These are phyloP conservation scores for Bubo scandiacus DNA, from an alignment of 2,113 vertebrate genomes.

Conservation along the genomic window DNA sequence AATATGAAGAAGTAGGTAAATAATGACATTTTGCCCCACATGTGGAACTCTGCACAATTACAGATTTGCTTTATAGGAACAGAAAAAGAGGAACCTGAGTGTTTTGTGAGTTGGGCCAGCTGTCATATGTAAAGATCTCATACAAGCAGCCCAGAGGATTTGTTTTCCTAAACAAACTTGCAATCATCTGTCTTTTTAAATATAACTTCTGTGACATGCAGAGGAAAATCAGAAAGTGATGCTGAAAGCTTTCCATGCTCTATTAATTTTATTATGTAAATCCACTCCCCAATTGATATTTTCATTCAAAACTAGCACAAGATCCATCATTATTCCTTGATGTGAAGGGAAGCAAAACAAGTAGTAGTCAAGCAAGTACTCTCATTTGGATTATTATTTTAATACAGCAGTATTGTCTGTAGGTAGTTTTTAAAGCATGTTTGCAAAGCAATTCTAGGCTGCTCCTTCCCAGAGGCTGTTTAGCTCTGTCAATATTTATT, in stretches of 20 bases:
- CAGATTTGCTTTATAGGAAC: neutral
- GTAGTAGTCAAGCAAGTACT: conserved; percentile 18
- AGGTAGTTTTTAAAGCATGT: conserved; percentile 56
- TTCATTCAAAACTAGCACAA: conserved; percentile 51
- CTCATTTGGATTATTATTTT: conserved; percentile 56
- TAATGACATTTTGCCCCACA: conserved; percentile 10
- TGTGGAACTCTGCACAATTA: neutral
- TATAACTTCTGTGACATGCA: conserved; percentile 30
- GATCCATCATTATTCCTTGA: neutral
- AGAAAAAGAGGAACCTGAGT: neutral
- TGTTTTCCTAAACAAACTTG: conserved; percentile 50
- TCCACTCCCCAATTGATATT: conserved; percentile 50
- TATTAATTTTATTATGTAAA: conserved; percentile 71
- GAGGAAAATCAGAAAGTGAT: conserved; percentile 24
- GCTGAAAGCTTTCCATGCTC: conserved; percentile 51
- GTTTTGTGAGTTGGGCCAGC: neutral
- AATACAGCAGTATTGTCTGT: conserved; percentile 23
- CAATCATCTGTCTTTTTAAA: conserved; percentile 56
- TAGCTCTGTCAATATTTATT: conserved; percentile 62
- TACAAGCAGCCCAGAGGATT: conserved; percentile 8
- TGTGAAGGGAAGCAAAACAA: conserved; percentile 35
- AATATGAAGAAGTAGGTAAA: conserved; percentile 2
- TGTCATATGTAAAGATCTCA: neutral
- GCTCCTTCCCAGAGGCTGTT: conserved; percentile 43
- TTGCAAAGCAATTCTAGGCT: conserved; percentile 45